These are phyloP conservation scores for Peromyscus nudipes DNA, from an alignment of 2,797 vertebrate genomes.

Conservation along the genomic window DNA sequence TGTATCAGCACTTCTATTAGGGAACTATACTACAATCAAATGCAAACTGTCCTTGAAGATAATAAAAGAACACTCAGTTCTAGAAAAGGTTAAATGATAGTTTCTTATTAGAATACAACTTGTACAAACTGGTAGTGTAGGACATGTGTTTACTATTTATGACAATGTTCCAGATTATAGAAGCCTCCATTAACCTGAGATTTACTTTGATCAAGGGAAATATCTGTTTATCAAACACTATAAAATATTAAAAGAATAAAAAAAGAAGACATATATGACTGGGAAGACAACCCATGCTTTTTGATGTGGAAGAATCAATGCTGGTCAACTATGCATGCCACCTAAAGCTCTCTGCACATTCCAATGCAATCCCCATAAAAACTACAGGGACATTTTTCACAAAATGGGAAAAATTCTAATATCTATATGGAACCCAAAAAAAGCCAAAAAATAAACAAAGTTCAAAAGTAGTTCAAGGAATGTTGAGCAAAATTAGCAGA, in stretches of 20 bases:
- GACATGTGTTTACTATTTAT: conserved; percentile 29
- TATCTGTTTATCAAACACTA: neutral
- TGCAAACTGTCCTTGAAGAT: neutral
- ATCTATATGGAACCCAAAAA: neutral
- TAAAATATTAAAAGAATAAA: neutral
- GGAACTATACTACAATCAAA: neutral
- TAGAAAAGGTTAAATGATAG: conserved; percentile 2
- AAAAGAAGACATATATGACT: neutral
- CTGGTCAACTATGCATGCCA: neutral
- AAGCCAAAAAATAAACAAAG: neutral
- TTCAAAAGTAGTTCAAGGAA: neutral
- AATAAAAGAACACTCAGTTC: neutral
- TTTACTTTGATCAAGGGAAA: neutral
- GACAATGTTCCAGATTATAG: neutral
- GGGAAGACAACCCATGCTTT: neutral
- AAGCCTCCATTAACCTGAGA: conserved; percentile 21
- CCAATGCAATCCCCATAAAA: neutral
- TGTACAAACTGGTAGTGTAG: conserved; percentile 22
- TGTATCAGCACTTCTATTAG: conserved; percentile 12
- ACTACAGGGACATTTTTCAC: neutral
- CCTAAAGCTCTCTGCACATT: neutral
- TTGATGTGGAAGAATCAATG: neutral
- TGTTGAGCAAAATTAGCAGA: neutral
- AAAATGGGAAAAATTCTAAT: neutral
- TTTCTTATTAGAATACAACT: neutral